Conservation (phyloP, 2,888 invertebrate species). For the Adineta ricciae region DNA sequence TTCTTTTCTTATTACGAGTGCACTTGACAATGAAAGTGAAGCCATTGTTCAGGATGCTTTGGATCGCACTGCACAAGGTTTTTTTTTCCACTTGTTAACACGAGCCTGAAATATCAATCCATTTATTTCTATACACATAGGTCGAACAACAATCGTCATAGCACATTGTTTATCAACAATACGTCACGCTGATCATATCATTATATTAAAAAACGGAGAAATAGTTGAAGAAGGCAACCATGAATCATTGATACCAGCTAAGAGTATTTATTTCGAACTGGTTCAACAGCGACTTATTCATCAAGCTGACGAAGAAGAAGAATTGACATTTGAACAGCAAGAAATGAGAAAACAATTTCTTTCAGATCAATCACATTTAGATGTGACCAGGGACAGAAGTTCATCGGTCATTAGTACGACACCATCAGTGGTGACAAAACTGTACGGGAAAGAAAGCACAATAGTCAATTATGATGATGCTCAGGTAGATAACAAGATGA, state of each 20-base stretch:
- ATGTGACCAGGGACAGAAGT: no score
- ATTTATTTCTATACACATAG: conserved; percentile 29
- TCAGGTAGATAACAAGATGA: no score
- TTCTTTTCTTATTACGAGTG: no score
- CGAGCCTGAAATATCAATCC: no score
- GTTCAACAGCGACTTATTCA: conserved; percentile 42
- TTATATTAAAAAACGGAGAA: conserved; percentile 46
- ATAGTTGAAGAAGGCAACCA: conserved; percentile 34
- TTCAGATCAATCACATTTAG: no score
- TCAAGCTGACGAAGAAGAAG: not conserved
- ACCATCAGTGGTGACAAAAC: no score
- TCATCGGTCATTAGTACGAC: no score
- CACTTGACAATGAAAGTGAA: conserved; percentile 36
- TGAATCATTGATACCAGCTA: conserved; percentile 18
- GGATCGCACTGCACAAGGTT: conserved; percentile 16
- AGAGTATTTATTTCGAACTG: conserved; percentile 31
- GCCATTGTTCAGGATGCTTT: conserved; percentile 31
- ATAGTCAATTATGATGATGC: no score
- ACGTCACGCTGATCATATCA: conserved; percentile 63
- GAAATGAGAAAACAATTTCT: no score
- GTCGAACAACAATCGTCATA: conserved; percentile 40
- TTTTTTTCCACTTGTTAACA: no score
- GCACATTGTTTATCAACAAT: conserved; percentile 61
- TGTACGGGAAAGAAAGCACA: no score
- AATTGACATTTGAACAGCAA: no score